These are phyloP conservation scores for Drosophila saltans DNA, from an alignment of 1,140 invertebrate species.

Conservation along the genomic window DNA sequence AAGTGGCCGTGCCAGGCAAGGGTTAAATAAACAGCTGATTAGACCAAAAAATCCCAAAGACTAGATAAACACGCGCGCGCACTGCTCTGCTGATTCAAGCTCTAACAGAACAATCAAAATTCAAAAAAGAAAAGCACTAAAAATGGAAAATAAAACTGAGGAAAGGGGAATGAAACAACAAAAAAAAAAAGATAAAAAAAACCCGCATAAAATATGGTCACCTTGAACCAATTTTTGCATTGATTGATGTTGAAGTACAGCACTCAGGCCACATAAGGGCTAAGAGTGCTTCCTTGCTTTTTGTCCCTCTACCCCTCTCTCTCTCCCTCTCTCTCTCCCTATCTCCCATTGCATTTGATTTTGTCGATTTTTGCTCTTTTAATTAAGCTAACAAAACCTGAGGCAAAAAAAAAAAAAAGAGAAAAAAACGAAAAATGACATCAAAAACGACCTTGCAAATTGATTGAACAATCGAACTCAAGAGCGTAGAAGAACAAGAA, in stretches of 20 bases:
- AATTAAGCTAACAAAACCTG: conserved; percentile 20
- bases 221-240: conserved; percentile 11
- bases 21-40: conserved; percentile 75
- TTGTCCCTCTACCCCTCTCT: not conserved
- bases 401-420: not conserved
- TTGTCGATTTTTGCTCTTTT: conserved; percentile 13
- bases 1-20: conserved; percentile 62
- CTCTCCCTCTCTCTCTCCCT: not conserved
- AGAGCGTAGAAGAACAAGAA: not conserved
- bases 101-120: conserved; percentile 34
- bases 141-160: not conserved
- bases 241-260: conserved; percentile 49
- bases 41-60: conserved; percentile 42
- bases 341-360: not conserved
- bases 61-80: conserved; percentile 70
- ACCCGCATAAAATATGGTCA: conserved; percentile 13
- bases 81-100: conserved; percentile 36
- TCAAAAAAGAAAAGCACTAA: not conserved
- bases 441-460: conserved; percentile 19
- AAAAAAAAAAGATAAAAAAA: not conserved
- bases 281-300: not conserved
- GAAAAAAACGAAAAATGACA: conserved; percentile 2
- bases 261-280: conserved; percentile 40
- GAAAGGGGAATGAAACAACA: not conserved
- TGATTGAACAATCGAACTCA: conserved; percentile 20